These are phyloP conservation scores for Dissostichus mawsoni DNA, from an alignment of 2,113 vertebrate species.

Conservation along the genomic window DNA sequence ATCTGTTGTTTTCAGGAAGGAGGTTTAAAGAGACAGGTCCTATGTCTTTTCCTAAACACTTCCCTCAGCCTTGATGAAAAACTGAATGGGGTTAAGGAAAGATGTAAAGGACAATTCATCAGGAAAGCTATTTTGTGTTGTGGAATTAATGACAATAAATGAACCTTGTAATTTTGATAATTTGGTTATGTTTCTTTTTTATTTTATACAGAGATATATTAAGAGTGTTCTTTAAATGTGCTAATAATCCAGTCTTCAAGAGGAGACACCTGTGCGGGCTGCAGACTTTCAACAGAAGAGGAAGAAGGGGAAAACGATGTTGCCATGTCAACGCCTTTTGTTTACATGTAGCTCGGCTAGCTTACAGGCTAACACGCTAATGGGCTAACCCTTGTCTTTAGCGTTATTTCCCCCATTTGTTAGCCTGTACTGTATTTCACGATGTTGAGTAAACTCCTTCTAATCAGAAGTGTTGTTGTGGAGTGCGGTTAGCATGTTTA, in stretches of 20 bases:
- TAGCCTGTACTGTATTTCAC: neutral
- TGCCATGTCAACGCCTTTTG: constrained; percentile 42
- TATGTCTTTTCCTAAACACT: no score
- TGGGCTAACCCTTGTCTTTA: neutral
- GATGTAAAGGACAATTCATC: no score
- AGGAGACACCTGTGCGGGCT: no score
- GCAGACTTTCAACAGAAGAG: no score
- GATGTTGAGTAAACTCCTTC: constrained; percentile 41
- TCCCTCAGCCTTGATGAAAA: no score
- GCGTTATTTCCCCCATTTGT: no score
- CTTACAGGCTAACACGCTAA: neutral
- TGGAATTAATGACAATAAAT: neutral
- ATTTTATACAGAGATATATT: neutral
- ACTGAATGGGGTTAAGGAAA: no score
- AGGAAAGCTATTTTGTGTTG: neutral
- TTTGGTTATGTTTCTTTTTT: neutral
- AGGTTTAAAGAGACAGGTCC: no score
- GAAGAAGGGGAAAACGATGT: constrained; percentile 21
- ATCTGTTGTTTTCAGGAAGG: no score
- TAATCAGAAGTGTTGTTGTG: rapidly evolving
- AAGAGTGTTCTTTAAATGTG: no score
- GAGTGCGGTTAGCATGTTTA: constrained; percentile 24
- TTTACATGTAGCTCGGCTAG: neutral
- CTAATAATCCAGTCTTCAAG: no score
- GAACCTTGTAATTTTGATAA: neutral